Evolutionary conservation across 30 jellyfish, hydroid and myxozoan species (phyloP), one percentile per base, ranked within the genome.

Genomic region (Morbakka virulenta): DNA sequence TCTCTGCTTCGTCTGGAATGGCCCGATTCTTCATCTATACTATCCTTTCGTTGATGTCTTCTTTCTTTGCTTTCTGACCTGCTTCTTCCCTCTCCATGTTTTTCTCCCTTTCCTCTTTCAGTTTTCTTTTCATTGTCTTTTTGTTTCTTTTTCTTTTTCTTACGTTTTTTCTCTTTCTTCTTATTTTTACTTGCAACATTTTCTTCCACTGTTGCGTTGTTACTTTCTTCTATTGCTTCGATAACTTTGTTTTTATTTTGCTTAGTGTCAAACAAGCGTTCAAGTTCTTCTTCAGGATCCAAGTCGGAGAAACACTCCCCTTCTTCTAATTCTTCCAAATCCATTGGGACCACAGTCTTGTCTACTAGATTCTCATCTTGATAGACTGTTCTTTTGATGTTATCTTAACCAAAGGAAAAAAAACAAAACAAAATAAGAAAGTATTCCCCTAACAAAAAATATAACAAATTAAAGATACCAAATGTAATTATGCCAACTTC

Each of bases 81-180:
- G 6, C 65, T 32, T 3, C 77, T 28, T 4, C 67, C 66, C 1
- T 26, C 31, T 11, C 31, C 9, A 12, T 21, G 2, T 34, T 57
- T 61, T 28, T 25, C 28, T 41, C 68, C 25, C 21, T 31, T 20
- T 1, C 62, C 50, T 28, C 32, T 21, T 1, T 33, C n/a, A 2
- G 23, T 27, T 64, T 48, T 76, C 3, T 61, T 47, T 35, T 76
- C 36, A 6, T 34, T 32, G 4, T 52, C 76, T 51, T 26, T 57
- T 6, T 2, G 14, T 74, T 24, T 76, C 72, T 27, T 27, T 27
- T 52, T 57, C 62, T 57, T 34, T 35, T 0, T 76, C 79, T 53
- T 62, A 23, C n/a, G 62, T 65, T 57, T 32, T 61, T 35, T 52
- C 26, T 52, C 61, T 36, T 69, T 62, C 47, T 47, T 41, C 57